Evolutionary conservation across 2,888 invertebrate species (phyloP).

Genomic region (Euclidia mi): DNA sequence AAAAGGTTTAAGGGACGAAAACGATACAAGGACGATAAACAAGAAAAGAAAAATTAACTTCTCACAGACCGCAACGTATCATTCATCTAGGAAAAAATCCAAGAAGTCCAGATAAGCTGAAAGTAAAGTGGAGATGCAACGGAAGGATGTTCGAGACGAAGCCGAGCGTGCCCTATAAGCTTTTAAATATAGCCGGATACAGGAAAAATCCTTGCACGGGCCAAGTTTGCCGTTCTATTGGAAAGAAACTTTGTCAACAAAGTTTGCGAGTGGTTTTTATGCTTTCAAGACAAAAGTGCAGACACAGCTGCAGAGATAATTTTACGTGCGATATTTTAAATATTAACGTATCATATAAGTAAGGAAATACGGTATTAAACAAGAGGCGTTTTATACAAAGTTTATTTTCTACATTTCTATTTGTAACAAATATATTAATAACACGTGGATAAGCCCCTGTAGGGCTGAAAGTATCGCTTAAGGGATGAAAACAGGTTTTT

Average conservation of each 20-base stretch:
- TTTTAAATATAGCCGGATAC: slow-evolving; percentile 77
- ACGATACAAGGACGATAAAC: slow-evolving; percentile 57
- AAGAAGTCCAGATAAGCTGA: slow-evolving; percentile 74
- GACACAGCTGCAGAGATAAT: slow-evolving; percentile 29
- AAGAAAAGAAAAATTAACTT: slow-evolving; percentile 63
- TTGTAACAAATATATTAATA: too few species aligned
- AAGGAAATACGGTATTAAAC: too few species aligned
- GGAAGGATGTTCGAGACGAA: slow-evolving; percentile 76
- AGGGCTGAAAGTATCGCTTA: too few species aligned
- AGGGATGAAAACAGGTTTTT: too few species aligned
- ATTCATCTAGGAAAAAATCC: slow-evolving; percentile 75
- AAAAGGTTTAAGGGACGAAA: slow-evolving; percentile 45
- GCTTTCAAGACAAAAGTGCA: slow-evolving; percentile 44
- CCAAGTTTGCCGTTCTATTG: slow-evolving; percentile 49
- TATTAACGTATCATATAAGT: too few species aligned
- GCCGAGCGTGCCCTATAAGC: slow-evolving; percentile 68
- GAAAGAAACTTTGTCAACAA: slow-evolving; percentile 60
- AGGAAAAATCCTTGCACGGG: slow-evolving; percentile 60
- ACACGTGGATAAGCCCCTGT: too few species aligned
- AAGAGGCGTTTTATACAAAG: too few species aligned
- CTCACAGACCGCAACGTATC: slow-evolving; percentile 61
- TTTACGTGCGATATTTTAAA: slow-evolving; percentile 43
- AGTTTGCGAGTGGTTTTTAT: slow-evolving; percentile 49
- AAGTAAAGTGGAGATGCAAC: slow-evolving; percentile 84
- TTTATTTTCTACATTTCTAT: too few species aligned